Evolutionary conservation across 2,797 vertebrate species (phyloP).

Genomic region (Salarias fasciatus): DNA sequence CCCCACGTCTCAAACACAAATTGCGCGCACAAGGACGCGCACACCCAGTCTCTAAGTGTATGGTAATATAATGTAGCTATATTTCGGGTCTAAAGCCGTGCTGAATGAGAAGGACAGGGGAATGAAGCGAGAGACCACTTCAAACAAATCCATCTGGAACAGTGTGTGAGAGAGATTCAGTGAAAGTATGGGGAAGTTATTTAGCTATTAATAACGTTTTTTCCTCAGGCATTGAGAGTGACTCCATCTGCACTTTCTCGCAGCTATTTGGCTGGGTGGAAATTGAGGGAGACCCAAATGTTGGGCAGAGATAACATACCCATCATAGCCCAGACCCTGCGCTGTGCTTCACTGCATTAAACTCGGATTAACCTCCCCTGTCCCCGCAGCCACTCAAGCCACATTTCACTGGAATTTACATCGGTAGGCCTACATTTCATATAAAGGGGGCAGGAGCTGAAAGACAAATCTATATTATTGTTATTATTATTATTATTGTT

Average conservation of each 20-base stretch:
- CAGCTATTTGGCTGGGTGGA: slow-evolving; percentile 97
- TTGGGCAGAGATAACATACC: slow-evolving; percentile 97
- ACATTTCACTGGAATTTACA: slow-evolving; percentile 91
- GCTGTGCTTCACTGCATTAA: slow-evolving; percentile 94
- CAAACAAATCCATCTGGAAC: slow-evolving; percentile 97
- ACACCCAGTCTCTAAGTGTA: slow-evolving; percentile 72
- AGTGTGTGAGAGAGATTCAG: slow-evolving; percentile 93
- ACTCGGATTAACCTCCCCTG: slow-evolving; percentile 97
- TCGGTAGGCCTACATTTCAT: slow-evolving; percentile 81
- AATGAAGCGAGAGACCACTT: slow-evolving; percentile 92
- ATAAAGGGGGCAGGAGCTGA: slow-evolving; percentile 55
- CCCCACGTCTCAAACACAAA: slow-evolving; percentile 29
- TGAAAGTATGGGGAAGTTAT: slow-evolving; percentile 98
- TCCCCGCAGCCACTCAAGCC: slow-evolving; percentile 84
- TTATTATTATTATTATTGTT: neutral
- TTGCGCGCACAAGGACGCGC: neutral
- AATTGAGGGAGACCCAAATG: slow-evolving; percentile 99
- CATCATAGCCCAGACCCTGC: slow-evolving; percentile 92
- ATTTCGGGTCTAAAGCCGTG: slow-evolving; percentile 91
- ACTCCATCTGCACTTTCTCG: slow-evolving; percentile 93
- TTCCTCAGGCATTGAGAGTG: slow-evolving; percentile 95
- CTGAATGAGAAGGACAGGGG: slow-evolving; percentile 87
- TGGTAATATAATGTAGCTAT: slow-evolving; percentile 90
- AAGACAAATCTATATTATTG: slow-evolving; percentile 30
- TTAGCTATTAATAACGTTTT: slow-evolving; percentile 99